A percentile compares a stretch with the other conserved stretches of the same genome.
Evolutionary conservation across 2,888 invertebrate species (phyloP).

Genomic region (Argynnis bischoffii): DNA sequence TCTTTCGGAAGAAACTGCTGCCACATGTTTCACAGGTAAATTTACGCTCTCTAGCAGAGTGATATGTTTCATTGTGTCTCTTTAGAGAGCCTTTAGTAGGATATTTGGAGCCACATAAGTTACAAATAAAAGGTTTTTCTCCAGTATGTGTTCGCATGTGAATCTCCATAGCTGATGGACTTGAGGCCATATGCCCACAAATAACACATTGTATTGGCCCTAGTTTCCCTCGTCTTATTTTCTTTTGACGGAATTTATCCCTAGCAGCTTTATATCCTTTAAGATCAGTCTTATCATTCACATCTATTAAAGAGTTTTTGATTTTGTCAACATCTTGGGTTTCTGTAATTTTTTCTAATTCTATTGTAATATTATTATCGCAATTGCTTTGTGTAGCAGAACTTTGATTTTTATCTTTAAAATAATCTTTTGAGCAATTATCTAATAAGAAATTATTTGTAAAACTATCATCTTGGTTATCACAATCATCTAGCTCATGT

Average conservation of each 20-base stretch:
- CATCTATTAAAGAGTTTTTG: constrained; percentile 6
- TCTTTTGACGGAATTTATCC: constrained; percentile 43
- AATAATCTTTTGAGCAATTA: constrained; percentile 29
- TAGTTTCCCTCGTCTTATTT: constrained; percentile 47
- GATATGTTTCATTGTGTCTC: constrained; percentile 61
- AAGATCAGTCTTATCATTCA: constrained; percentile 12
- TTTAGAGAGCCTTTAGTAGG: constrained; percentile 63
- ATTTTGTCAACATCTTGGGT: constrained; percentile 4
- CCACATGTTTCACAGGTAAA: constrained; percentile 75
- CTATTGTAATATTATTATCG: constrained; percentile 10
- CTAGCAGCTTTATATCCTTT: constrained; percentile 29
- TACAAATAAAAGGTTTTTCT: constrained; percentile 67
- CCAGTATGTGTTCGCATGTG: constrained; percentile 73
- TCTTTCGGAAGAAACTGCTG: constrained; percentile 66
- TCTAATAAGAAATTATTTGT: constrained; percentile 38
- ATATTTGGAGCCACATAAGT: constrained; percentile 57
- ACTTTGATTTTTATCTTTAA: constrained; percentile 20
- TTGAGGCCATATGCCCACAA: constrained; percentile 59
- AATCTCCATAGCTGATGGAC: constrained; percentile 63
- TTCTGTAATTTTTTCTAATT: constrained; percentile 16
- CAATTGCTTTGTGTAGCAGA: constrained; percentile 25
- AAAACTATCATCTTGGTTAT: constrained; percentile 30
- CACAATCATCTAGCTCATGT: constrained; percentile 45
- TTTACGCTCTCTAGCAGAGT: constrained; percentile 59
- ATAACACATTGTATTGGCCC: constrained; percentile 62